Base-by-base conservation (phyloP, 2,113 vertebrate genomes). In the Tetrax tetrax region DNA sequence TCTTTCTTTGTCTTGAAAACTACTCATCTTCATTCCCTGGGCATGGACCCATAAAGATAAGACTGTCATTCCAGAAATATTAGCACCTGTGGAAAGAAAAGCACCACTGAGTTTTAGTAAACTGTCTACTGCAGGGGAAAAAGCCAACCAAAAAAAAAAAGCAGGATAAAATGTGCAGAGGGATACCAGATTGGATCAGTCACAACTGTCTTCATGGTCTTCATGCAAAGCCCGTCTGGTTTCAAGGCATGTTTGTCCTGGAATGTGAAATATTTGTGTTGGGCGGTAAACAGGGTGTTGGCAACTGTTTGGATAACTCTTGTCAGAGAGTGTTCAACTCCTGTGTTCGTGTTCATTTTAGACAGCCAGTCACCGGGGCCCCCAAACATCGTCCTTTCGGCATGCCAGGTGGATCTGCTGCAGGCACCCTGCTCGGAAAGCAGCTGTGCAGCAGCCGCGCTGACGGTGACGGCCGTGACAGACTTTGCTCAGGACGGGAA, bases 401-500 rank as follows among this genome's bases (percentile, higher is more conserved):
- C 95, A n/a, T 99, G 98, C 97, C 97, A 91, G 75, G 96, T 98
- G 96, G 97, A 98, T 60, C 97, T 99, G 53, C 65, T 57, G 85
- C 82, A 63, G 0, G 66, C 6, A 5, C n/a, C 97, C 63, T 99
- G 98, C 96, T 54, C 69, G 1, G 93, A 60, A 17, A 82, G 96
- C 84, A 64, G 96, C 93, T 98, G 98, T 19, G 98, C 97, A 14
- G 92, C 47, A 19, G 97, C 96, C 8, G 20, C 13, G 3, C 87
- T 99, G 43, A 56, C 86, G 0, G 91, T 98, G 97, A 98, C 97
- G 3, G 98, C 98, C 1, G 96, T 98, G 91, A 98, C 98, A 0
- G 98, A 99, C 89, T 98, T 98, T 33, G 92, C 95, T 9, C 96
- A 82, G 22, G 98, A 99, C 2, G 98, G 98, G 37, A 97, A 95